Base-by-base conservation (phyloP, 2,797 vertebrate genomes). In the Anguilla anguilla region DNA sequence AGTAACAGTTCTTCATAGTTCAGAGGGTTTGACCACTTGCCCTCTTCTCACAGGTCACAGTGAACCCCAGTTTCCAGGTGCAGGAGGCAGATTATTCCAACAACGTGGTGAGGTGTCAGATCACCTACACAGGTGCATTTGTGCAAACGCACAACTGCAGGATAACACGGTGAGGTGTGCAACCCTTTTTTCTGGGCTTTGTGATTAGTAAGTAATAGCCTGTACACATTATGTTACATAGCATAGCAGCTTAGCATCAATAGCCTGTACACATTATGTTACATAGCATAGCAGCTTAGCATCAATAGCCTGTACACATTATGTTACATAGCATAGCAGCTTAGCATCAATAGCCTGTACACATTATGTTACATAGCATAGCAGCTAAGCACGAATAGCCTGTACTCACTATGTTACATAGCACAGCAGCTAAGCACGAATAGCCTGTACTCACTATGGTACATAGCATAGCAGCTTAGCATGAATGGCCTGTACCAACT, bases 31-130 rank as follows among this genome's bases (percentile, higher is more conserved):
- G 51, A 53, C 28, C n/a, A 2, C 10, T 9, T 74, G 7, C 3
- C 28, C 10, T 74, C 6, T 9, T 35, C 28, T 74, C 69, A 31
- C 88, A 97, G 97, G 94, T 97, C 55, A 96, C 94, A 0, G 97
- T 97, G 61, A 97, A 97, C 91, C 97, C 97, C 35, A 95, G 95
- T 87, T 95, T 93, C 90, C 92, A 95, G 22, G 95, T 97, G 83
- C 86, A 92, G 79, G 97, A 97, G 91, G 96, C 95, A 0, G 97
- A 97, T 91, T 97, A 96, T 91, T 95, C 93, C 81, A 97, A 97
- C 93, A 97, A 97, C 59, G 55, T 96, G 1, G 97, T 97, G 92
- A 94, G 93, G 85, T 97, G 97, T 91, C 96, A 97, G 13, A 53
- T 97, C 88, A 94, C 89, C 6, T 97, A 97, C 94, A 96, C 96